These are phyloP conservation scores for Trissonchulus sp. DNA, from an alignment of 2,888 invertebrate species.

Conservation along the genomic window DNA sequence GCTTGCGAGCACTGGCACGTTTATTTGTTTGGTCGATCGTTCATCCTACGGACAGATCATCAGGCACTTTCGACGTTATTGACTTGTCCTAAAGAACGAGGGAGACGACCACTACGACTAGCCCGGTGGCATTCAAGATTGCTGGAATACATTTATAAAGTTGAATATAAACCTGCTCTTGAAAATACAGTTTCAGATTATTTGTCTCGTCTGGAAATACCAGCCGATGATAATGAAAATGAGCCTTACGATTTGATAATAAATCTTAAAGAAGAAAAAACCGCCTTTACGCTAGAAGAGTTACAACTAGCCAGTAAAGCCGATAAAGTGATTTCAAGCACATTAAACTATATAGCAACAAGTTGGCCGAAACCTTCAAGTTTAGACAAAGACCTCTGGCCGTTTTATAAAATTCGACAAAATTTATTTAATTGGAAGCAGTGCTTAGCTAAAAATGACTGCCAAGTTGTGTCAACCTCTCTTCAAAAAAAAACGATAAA, in stretches of 20 bases:
- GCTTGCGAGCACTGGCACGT: not conserved
- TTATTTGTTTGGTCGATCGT: not conserved
- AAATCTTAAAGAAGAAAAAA: not conserved
- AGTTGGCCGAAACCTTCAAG: not conserved
- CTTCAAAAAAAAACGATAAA: not conserved
- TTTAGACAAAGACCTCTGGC: not conserved
- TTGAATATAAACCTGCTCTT: not conserved
- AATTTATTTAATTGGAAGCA: not conserved
- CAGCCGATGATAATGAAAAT: not conserved
- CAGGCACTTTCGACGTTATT: slow-evolving; percentile 8
- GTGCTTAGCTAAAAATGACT: not conserved
- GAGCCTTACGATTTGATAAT: not conserved
- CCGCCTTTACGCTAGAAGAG: not conserved
- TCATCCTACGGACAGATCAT: not conserved
- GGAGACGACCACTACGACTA: slow-evolving; percentile 1
- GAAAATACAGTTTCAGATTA: not conserved
- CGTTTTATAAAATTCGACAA: not conserved
- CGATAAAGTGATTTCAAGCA: not conserved
- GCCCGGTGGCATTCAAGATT: not conserved
- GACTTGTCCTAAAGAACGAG: not conserved
- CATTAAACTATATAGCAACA: not conserved
- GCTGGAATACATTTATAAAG: not conserved
- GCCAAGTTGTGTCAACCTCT: not conserved
- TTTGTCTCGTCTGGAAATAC: not conserved
- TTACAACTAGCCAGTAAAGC: not conserved